Base-by-base conservation (phyloP, 1,140 invertebrate genomes). In the Anastatus disparis region DNA sequence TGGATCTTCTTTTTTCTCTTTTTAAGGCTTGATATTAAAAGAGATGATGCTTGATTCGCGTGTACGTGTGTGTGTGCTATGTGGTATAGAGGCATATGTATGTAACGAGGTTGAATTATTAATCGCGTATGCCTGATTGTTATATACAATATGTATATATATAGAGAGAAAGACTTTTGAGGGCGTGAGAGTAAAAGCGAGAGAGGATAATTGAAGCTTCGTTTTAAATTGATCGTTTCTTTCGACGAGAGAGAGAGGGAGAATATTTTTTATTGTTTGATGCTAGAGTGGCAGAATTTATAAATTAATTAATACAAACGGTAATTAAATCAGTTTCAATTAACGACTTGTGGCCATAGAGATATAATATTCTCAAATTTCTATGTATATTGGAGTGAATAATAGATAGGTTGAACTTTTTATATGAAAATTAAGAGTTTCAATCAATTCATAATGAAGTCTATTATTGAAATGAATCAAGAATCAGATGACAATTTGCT, bases 201-300 rank as follows among this genome's bases (percentile, higher is more conserved):
- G 26, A 8, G 2, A 10, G 3, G 29, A n/a, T 63, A 63, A 63
- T n/a, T 17, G 61, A 63, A 29, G 44, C 64, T 58, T 67, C 64
- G 52, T 67, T 67, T n/a, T 46, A 58, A 44, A 35, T 40, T 53
- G 63, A 66, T 55, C 63, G 63, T 4, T n/a, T 52, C 50, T 56
- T 31, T 40, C n/a, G n/a, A n/a, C n/a, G n/a, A n/a, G n/a, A n/a
- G n/a, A n/a, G n/a, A n/a, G n/a, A 44, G 13, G n/a, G 46, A 9
- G 55, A 58, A 38, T 20, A 58, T 22, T 58, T 58, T n/a, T 58
- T 58, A 46, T 58, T 29, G 27, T 20, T 15, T 31, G 35, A 22
- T 31, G 17, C 40, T 2, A n/a, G 13, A 17, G 35, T 42, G 53
- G 15, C n/a, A n/a, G n/a, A n/a, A n/a, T 20, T 35, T n/a, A 10